phyloP scores from a whole-genome alignment of 2,888 invertebrate species.

The Neoitamus cyanurus region DNA sequence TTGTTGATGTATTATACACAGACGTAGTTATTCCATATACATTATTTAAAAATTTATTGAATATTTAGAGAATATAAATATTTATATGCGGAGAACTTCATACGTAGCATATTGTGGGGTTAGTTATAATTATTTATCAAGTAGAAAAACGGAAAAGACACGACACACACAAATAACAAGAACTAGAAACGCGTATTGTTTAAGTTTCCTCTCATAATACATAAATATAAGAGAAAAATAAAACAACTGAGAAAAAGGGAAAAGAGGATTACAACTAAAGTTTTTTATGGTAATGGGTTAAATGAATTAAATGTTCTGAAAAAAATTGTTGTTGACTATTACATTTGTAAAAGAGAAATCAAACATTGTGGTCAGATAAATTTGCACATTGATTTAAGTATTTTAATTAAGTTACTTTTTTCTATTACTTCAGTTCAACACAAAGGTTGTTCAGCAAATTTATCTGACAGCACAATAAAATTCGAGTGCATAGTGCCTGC shows the following conservation, averaged over 20 bases:
- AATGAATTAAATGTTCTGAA: background rate
- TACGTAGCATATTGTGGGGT: constrained; percentile 10
- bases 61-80: constrained; percentile 31
- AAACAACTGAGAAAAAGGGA: background rate
- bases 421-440: background rate
- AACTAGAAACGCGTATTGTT: background rate
- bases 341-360: constrained; percentile 6
- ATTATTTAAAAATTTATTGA: constrained; percentile 30
- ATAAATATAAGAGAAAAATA: background rate
- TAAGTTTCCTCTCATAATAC: background rate
- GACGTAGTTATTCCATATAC: constrained; percentile 32
- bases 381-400: background rate
- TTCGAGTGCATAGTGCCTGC: constrained; percentile 41
- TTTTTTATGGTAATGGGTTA: background rate
- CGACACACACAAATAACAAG: background rate
- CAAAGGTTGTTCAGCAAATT: background rate
- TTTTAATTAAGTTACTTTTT: background rate
- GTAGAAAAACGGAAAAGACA: background rate
- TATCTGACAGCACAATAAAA: background rate
- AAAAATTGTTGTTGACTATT: constrained; percentile 22
- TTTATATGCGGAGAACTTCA: constrained; percentile 9
- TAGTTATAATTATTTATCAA: background rate
- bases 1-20: constrained; percentile 44
- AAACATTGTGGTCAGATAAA: background rate
- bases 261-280: background rate